These are phyloP conservation scores for Catocala fraxini DNA, from an alignment of 2,888 invertebrate genomes.

Conservation along the genomic window DNA sequence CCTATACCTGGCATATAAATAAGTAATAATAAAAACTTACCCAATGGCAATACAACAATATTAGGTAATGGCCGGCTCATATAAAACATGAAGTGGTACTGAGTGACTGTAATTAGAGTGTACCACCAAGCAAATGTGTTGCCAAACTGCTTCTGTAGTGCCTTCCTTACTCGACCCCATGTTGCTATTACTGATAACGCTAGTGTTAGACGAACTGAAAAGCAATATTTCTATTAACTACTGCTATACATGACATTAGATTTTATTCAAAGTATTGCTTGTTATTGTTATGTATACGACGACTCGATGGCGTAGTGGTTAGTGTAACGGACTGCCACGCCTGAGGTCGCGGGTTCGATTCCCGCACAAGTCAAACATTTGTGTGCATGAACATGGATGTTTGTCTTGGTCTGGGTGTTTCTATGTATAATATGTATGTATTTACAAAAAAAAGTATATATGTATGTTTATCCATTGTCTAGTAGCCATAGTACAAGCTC, in stretches of 20 bases:
- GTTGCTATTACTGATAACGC: conserved; percentile 92
- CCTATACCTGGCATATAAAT: neutral
- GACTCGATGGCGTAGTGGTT: too few species aligned
- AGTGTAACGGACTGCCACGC: too few species aligned
- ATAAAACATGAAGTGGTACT: conserved; percentile 99
- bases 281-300: too few species aligned
- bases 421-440: too few species aligned
- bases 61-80: conserved; percentile 98
- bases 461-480: too few species aligned
- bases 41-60: conserved; percentile 96
- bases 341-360: too few species aligned
- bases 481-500: too few species aligned
- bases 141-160: conserved; percentile 93
- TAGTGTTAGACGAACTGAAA: conserved; percentile 94
- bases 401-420: too few species aligned
- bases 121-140: conserved; percentile 93
- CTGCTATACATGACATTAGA: neutral
- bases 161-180: conserved; percentile 91
- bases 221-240: conserved; percentile 14
- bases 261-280: too few species aligned
- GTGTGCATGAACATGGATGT: too few species aligned
- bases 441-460: too few species aligned
- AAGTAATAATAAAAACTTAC: conserved; percentile 80
- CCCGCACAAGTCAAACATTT: too few species aligned
- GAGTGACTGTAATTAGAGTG: conserved; percentile 94